A percentile compares a stretch with the other conserved stretches of the same genome.
These are phyloP conservation scores for Siderastrea siderea DNA, from an alignment of 92 coral and sea anemone species.

Conservation along the genomic window DNA sequence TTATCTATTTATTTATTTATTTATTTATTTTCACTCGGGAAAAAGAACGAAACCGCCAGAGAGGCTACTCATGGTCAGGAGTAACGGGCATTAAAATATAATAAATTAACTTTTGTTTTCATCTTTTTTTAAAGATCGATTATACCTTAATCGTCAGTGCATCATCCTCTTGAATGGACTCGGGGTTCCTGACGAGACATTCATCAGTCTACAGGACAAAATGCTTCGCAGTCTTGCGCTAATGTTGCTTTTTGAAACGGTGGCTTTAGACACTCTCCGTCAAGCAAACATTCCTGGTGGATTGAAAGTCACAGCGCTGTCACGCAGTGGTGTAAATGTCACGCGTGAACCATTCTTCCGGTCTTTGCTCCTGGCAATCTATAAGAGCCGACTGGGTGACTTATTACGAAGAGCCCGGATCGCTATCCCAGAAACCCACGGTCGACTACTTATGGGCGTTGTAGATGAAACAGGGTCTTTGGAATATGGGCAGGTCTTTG, in stretches of 20 bases:
- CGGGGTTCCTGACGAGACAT: constrained; percentile 87
- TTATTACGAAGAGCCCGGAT: constrained; percentile 91
- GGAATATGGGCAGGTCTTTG: constrained; percentile 90
- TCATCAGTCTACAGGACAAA: constrained; percentile 87
- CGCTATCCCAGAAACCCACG: constrained; percentile 89
- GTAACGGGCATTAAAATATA: neutral
- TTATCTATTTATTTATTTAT: no score
- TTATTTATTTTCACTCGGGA: no score
- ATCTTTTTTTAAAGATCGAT: constrained; percentile 43
- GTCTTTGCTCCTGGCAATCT: constrained; percentile 88
- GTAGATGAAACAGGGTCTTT: constrained; percentile 81
- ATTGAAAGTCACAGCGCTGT: constrained; percentile 71
- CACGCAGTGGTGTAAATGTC: constrained; percentile 84
- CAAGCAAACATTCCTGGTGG: constrained; percentile 83
- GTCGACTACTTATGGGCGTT: constrained; percentile 91
- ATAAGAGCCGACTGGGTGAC: constrained; percentile 88
- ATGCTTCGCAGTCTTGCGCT: constrained; percentile 94
- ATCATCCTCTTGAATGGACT: constrained; percentile 90
- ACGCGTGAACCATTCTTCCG: constrained; percentile 95
- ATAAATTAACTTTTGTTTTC: neutral
- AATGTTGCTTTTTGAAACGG: constrained; percentile 85
- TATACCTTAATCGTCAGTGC: constrained; percentile 96
- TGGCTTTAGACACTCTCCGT: constrained; percentile 77
- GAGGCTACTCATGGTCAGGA: no score
- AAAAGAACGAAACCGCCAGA: no score